Percentiles rank a stretch among this genome's conserved stretches.
phyloP scores from a whole-genome alignment of 2,113 vertebrate species.

The Pongo pygmaeus region DNA sequence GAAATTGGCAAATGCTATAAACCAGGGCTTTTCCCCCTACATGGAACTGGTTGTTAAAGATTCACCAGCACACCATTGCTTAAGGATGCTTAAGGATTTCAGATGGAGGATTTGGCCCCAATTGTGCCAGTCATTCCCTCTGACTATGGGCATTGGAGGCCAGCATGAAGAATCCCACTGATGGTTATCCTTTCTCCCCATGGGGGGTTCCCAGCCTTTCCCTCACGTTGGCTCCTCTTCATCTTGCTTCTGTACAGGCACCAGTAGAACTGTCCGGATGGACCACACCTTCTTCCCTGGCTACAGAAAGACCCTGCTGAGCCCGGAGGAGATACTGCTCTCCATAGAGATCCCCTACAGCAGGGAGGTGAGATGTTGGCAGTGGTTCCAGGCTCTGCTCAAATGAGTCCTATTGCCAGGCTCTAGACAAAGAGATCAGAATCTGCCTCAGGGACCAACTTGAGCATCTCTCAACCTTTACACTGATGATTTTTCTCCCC shows the following conservation, averaged over 20 bases:
- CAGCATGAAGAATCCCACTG: not conserved
- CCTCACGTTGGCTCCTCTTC: not conserved
- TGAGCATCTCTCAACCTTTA: not conserved
- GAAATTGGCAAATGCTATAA: not conserved
- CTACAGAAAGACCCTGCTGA: conserved; percentile 91
- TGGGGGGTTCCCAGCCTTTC: not conserved
- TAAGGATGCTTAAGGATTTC: not conserved
- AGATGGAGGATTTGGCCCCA: not conserved
- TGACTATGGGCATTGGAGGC: not conserved
- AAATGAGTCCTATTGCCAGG: not conserved
- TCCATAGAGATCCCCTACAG: conserved; percentile 93
- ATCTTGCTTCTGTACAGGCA: conserved; percentile 81
- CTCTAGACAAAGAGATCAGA: not conserved
- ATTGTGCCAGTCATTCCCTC: not conserved
- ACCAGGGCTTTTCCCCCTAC: not conserved
- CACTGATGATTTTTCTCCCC: not conserved
- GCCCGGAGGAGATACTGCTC: conserved; percentile 90
- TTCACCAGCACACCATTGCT: not conserved
- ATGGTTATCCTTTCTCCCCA: not conserved
- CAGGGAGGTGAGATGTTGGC: conserved; percentile 85
- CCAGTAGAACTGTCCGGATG: conserved; percentile 88
- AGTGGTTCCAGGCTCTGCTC: rapidly evolving
- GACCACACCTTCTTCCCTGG: conserved; percentile 92
- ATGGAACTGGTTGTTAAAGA: not conserved
- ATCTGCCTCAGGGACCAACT: not conserved